A percentile compares a stretch with the other conserved stretches of the same genome.
These are phyloP conservation scores for Scelioninae gen. 1 DNA, from an alignment of 2,888 invertebrate species.

Conservation along the genomic window DNA sequence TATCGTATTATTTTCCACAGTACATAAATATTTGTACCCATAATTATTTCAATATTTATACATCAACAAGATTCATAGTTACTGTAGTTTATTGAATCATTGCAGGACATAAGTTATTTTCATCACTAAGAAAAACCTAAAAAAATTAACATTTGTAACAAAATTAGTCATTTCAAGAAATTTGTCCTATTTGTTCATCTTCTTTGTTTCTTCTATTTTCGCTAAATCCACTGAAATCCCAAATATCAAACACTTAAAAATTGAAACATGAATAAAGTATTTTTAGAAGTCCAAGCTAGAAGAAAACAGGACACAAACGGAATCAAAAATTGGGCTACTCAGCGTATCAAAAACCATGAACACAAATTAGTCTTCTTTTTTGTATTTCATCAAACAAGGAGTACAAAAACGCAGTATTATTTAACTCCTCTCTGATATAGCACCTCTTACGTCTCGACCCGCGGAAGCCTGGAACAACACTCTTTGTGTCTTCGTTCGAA, in stretches of 20 bases:
- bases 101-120: too few relatives aligned
- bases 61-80: too few relatives aligned
- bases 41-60: too few relatives aligned
- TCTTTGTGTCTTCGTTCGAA: constrained; percentile 30
- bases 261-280: constrained; percentile 8
- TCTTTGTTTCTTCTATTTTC: not conserved
- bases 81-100: too few relatives aligned
- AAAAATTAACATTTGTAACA: too few relatives aligned
- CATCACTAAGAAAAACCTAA: too few relatives aligned
- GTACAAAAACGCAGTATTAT: constrained; percentile 26
- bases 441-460: not conserved
- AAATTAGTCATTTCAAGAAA: too few relatives aligned
- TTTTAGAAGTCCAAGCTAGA: not conserved
- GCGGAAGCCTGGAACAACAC: constrained; percentile 28
- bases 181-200: too few relatives aligned
- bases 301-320: constrained; percentile 8
- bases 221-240: too few relatives aligned
- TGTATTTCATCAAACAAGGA: constrained; percentile 26
- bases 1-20: too few relatives aligned
- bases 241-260: too few relatives aligned
- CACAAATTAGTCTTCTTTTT: constrained; percentile 29
- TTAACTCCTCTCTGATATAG: not conserved
- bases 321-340: constrained; percentile 24
- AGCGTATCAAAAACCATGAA: constrained; percentile 17
- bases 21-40: too few relatives aligned